Percentiles rank a stretch among this genome's conserved stretches.
Conservation (phyloP, 2,113 vertebrate genomes). For the Proteles cristata region DNA sequence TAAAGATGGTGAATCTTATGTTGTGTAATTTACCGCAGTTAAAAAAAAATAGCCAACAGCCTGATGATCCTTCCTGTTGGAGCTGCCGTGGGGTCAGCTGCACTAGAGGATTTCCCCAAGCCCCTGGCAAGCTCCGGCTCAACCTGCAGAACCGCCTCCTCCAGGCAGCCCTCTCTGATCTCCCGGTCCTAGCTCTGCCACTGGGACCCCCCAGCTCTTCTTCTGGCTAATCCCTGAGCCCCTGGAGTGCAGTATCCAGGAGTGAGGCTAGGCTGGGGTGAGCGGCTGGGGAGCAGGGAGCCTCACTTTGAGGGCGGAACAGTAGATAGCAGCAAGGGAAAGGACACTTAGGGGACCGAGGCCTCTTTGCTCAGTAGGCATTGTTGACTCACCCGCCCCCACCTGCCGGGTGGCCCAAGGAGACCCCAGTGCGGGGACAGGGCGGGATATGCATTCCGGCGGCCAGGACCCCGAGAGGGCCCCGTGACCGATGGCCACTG, state of each 20-base stretch:
- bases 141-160: background rate
- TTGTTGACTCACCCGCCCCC: too few species aligned
- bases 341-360: background rate
- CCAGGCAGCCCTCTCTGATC: background rate
- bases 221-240: background rate
- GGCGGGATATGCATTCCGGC: background rate
- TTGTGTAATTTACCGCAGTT: background rate
- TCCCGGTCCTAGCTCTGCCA: background rate
- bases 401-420: background rate
- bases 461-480: background rate
- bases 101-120: background rate
- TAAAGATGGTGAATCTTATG: background rate
- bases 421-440: background rate
- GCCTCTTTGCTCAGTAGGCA: background rate
- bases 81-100: background rate
- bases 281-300: background rate
- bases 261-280: background rate
- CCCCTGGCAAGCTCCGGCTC: background rate
- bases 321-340: background rate
- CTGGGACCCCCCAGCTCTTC: background rate
- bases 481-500: background rate
- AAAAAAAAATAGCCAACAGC: background rate
- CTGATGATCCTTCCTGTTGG: background rate
- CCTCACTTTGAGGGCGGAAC: background rate
- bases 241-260: background rate